Conservation (phyloP, 1,140 invertebrate genomes). For the Cydia splendana region DNA sequence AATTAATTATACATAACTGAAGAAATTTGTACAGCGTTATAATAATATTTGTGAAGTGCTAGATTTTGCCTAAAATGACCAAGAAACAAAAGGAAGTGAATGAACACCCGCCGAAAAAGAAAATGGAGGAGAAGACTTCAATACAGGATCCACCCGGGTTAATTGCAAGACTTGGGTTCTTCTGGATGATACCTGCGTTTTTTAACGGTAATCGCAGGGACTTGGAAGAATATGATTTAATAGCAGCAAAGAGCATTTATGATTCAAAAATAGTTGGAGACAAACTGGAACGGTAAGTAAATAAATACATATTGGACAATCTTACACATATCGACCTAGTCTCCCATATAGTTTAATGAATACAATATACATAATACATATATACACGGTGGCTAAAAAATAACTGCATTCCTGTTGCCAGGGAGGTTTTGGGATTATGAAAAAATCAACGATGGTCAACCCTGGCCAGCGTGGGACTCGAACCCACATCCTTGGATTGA, state of each 20-base stretch:
- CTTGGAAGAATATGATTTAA: constrained; percentile 84
- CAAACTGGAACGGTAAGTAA: constrained; percentile 80
- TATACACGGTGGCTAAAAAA: too few species aligned
- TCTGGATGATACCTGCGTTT: constrained; percentile 84
- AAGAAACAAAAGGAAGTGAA: constrained; percentile 38
- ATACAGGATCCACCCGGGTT: constrained; percentile 52
- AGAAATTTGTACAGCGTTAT: background rate
- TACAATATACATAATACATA: too few species aligned
- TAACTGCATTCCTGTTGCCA: too few species aligned
- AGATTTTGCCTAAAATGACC: background rate
- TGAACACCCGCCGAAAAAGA: constrained; percentile 38
- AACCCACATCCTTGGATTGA: too few species aligned
- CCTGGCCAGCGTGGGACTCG: too few species aligned
- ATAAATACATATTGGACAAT: too few species aligned
- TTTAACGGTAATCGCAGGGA: constrained; percentile 83
- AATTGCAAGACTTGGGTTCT: constrained; percentile 66
- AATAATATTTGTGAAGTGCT: background rate
- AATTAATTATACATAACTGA: too few species aligned
- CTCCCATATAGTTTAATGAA: too few species aligned
- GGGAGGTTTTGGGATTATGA: too few species aligned
- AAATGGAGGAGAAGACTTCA: constrained; percentile 37
- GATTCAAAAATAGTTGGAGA: constrained; percentile 81
- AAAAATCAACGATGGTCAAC: too few species aligned
- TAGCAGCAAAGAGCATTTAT: constrained; percentile 80
- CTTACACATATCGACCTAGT: too few species aligned